These are phyloP conservation scores for Acridotheres tristis DNA, from an alignment of 2,797 vertebrate species.

Conservation along the genomic window DNA sequence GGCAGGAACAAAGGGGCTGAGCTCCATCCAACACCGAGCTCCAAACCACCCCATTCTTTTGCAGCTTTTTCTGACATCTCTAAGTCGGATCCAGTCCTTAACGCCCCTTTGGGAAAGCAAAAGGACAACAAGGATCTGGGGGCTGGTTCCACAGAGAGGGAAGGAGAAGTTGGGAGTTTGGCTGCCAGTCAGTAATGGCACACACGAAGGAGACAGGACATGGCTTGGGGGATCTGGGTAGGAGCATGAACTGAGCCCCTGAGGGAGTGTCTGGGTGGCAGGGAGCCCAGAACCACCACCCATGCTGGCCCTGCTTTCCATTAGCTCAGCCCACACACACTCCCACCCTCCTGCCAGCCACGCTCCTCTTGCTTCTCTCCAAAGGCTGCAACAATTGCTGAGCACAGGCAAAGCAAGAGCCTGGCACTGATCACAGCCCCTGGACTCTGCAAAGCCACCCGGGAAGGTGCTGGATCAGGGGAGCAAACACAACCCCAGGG, in stretches of 20 bases:
- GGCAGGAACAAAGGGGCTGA: neutral
- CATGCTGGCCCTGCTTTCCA: conserved; percentile 42
- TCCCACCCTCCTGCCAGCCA: conserved; percentile 20
- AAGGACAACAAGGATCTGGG: neutral
- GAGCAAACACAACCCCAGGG: neutral
- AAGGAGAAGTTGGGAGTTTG: neutral
- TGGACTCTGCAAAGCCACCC: neutral
- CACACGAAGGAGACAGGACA: neutral
- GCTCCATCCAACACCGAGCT: neutral
- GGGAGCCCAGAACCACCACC: conserved; percentile 40
- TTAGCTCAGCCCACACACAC: conserved; percentile 60
- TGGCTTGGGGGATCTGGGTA: neutral
- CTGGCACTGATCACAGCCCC: fast-evolving
- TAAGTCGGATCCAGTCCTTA: neutral
- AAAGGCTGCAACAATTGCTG: neutral
- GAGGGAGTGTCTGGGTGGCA: conserved; percentile 52
- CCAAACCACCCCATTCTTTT: neutral
- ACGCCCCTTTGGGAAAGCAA: neutral
- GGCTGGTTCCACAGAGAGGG: neutral
- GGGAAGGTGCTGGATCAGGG: neutral
- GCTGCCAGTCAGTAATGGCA: neutral
- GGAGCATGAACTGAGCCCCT: conserved; percentile 20
- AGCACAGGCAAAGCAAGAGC: neutral
- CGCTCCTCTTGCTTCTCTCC: neutral
- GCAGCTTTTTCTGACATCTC: neutral